Evolutionary conservation across 2,888 invertebrate genomes (phyloP), one percentile per base, ranked within the genome.

Genomic region (Nudaria mundana): DNA sequence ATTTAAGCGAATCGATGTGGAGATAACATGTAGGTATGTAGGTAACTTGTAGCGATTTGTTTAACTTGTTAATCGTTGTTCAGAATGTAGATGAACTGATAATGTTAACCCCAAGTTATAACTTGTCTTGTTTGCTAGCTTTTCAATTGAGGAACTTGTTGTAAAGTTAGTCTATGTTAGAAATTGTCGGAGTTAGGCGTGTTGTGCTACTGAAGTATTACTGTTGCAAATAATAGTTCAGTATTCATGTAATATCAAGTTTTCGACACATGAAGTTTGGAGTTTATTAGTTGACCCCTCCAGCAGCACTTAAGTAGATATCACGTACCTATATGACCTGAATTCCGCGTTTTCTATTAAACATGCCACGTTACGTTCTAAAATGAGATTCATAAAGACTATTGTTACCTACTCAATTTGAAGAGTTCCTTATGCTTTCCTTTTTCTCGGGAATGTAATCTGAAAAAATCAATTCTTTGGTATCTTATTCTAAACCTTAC

Each of bases 41-140:
- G n/a, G 48, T 40, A 46, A 35, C 38, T 23, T 53, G 61, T 58
- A 36, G 30, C 23, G 73, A 72, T 70, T 68, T 85, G 81, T 84
- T 86, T 82, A 81, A 85, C 84, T 84, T 83, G 83, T 71, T 82
- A 81, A 83, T 78, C 65, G 76, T 48, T 66, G 69, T 63, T 67
- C 76, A 71, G 69, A 77, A 79, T 78, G 78, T 74, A 81, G 82
- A 84, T 84, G 58, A 43, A 35, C 48, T 63, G 84, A 83, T 85
- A 81, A 70, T 46, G 46, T 41, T 54, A 56, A 56, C 76, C 76
- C 74, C 54, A 60, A 68, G 58, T 65, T 63, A 32, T 49, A 55
- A 48, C 40, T 38, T 44, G 46, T 51, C 44, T 47, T 29, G 55
- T 46, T 47, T 46, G 34, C 40, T 35, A 40, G 50, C 37, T 43